phyloP scores from a whole-genome alignment of 2,113 vertebrate species.

The Reinhardtius hippoglossoides region DNA sequence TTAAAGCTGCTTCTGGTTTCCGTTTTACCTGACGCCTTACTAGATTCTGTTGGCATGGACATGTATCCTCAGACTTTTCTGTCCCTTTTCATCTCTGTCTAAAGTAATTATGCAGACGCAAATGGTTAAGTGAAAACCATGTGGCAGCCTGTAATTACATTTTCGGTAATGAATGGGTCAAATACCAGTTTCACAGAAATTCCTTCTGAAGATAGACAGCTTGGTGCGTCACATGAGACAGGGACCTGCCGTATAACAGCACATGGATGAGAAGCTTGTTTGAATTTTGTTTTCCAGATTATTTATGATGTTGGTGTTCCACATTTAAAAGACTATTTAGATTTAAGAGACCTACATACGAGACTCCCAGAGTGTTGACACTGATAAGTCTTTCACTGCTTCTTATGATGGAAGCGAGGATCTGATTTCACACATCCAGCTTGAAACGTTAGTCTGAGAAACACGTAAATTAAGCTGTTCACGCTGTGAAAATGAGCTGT shows the following conservation, averaged over 20 bases:
- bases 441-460: neutral
- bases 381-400: neutral
- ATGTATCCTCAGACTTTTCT: constrained; percentile 9
- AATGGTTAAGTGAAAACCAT: constrained; percentile 57
- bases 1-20: neutral
- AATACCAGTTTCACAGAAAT: constrained; percentile 48
- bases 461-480: neutral
- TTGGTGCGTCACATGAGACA: constrained; percentile 11
- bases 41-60: neutral
- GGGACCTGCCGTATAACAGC: neutral
- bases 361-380: neutral
- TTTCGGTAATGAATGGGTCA: constrained; percentile 72
- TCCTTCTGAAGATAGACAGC: constrained; percentile 25
- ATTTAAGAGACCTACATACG: neutral
- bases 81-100: constrained; percentile 52
- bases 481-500: neutral
- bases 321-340: neutral
- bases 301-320: neutral
- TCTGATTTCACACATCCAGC: neutral
- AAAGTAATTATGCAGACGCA: constrained; percentile 54
- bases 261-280: constrained; percentile 9
- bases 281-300: neutral
- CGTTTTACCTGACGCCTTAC: neutral
- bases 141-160: constrained; percentile 75
- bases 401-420: neutral